Conservation (phyloP, 2,888 invertebrate genomes). For the Caprella mutica region DNA sequence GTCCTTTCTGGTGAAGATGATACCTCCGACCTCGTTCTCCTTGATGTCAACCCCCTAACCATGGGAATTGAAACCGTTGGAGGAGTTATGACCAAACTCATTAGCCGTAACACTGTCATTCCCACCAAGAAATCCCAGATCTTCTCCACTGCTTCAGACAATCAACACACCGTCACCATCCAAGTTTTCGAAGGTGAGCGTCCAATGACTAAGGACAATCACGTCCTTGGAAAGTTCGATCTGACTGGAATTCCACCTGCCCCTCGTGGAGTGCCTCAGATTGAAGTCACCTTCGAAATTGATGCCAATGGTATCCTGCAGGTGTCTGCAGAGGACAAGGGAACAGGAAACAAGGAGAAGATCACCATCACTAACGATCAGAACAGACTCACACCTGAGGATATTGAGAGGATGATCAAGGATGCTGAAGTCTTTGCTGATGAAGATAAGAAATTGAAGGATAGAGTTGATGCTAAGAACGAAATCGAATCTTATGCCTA, state of each 20-base stretch:
- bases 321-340: slow-evolving; percentile 98
- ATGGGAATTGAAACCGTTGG: slow-evolving; percentile 99
- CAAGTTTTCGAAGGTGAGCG: slow-evolving; percentile 98
- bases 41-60: slow-evolving; percentile 96
- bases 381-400: slow-evolving; percentile 90
- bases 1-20: slow-evolving; percentile 95
- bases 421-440: slow-evolving; percentile 98
- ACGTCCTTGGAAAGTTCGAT: slow-evolving; percentile 95
- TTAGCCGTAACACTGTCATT: slow-evolving; percentile 94
- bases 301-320: slow-evolving; percentile 88
- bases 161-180: slow-evolving; percentile 97
- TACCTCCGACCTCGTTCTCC: slow-evolving; percentile 75
- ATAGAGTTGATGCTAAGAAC: slow-evolving; percentile 89
- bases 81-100: slow-evolving; percentile 98
- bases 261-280: slow-evolving; percentile 83
- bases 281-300: slow-evolving; percentile 88
- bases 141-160: slow-evolving; percentile 97
- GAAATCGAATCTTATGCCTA: slow-evolving; percentile 96
- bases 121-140: slow-evolving; percentile 99
- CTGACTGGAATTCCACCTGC: slow-evolving; percentile 92
- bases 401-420: slow-evolving; percentile 97
- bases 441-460: slow-evolving; percentile 93
- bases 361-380: slow-evolving; percentile 98
- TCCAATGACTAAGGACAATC: slow-evolving; percentile 99
- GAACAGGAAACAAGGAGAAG: slow-evolving; percentile 86